phyloP scores from a whole-genome alignment of 1,140 invertebrate species.

The Elysia chlorotica region DNA sequence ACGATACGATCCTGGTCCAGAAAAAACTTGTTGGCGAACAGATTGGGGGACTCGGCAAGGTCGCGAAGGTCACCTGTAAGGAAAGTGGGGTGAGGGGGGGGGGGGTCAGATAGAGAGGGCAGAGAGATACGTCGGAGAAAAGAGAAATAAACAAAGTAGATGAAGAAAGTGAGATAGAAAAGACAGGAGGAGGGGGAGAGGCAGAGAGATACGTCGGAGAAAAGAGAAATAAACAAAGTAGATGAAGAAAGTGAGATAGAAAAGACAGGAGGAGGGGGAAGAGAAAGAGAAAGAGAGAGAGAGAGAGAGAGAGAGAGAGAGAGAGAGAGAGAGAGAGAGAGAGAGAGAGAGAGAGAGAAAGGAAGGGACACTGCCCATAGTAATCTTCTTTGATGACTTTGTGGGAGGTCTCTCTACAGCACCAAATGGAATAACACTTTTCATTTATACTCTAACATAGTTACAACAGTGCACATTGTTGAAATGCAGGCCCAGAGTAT shows the following conservation, averaged over 20 bases:
- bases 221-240: neutral
- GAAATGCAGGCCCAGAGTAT: no score
- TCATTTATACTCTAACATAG: no score
- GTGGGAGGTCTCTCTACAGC: no score
- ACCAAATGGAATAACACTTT: no score
- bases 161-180: no score
- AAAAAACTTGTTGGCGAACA: slow-evolving; percentile 60
- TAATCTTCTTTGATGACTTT: no score
- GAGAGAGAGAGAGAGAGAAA: neutral
- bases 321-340: neutral
- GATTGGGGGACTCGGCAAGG: slow-evolving; percentile 29
- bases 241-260: neutral
- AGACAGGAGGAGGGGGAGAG: neutral
- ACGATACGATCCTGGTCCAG: slow-evolving; percentile 38
- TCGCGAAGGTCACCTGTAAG: slow-evolving; percentile 41
- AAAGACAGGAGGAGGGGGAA: slow-evolving; percentile 1
- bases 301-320: slow-evolving; percentile 4
- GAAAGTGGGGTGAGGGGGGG: neutral
- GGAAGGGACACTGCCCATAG: neutral
- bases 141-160: neutral
- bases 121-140: neutral
- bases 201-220: neutral
- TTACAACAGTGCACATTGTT: no score
- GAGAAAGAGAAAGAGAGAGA: neutral
- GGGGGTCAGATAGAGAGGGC: neutral